A percentile compares a stretch with the other conserved stretches of the same genome.
Evolutionary conservation across 2,888 invertebrate genomes (phyloP).

Genomic region (Pegoplata infirma): DNA sequence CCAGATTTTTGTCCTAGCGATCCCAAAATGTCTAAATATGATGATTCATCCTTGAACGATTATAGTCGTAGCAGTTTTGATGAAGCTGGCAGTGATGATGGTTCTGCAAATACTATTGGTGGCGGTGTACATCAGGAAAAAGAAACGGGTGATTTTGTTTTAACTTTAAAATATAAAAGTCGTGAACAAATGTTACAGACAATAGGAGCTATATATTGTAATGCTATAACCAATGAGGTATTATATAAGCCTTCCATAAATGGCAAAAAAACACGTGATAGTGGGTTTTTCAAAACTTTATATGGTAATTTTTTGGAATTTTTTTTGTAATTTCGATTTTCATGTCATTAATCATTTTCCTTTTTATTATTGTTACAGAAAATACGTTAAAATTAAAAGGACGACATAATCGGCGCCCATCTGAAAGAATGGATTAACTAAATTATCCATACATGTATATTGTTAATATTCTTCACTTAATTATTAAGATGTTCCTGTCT

Average conservation of each 20-base stretch:
- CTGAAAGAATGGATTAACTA: not conserved
- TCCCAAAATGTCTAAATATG: conserved; percentile 51
- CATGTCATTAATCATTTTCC: too few relatives aligned
- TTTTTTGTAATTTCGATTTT: too few relatives aligned
- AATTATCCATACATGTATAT: not conserved
- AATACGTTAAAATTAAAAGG: not conserved
- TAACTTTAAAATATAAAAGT: conserved; percentile 51
- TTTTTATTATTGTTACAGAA: too few relatives aligned
- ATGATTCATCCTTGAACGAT: conserved; percentile 44
- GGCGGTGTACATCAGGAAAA: conserved; percentile 33
- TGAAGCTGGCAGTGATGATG: conserved; percentile 46
- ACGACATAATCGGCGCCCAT: not conserved
- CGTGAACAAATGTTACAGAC: conserved; percentile 35
- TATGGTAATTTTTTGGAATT: conserved; percentile 42
- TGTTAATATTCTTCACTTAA: not conserved
- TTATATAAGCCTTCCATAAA: conserved; percentile 20
- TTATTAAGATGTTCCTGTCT: not conserved
- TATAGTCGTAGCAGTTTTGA: conserved; percentile 54
- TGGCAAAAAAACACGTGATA: conserved; percentile 34
- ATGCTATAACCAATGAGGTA: conserved; percentile 36
- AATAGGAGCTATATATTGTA: conserved; percentile 34
- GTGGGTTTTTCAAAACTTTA: conserved; percentile 35
- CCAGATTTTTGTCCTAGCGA: conserved; percentile 31
- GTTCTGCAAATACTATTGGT: not conserved
- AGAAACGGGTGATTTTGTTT: conserved; percentile 46